These are phyloP conservation scores for Leptoteleia sp. DNA, from an alignment of 1,140 invertebrate species.

Conservation along the genomic window DNA sequence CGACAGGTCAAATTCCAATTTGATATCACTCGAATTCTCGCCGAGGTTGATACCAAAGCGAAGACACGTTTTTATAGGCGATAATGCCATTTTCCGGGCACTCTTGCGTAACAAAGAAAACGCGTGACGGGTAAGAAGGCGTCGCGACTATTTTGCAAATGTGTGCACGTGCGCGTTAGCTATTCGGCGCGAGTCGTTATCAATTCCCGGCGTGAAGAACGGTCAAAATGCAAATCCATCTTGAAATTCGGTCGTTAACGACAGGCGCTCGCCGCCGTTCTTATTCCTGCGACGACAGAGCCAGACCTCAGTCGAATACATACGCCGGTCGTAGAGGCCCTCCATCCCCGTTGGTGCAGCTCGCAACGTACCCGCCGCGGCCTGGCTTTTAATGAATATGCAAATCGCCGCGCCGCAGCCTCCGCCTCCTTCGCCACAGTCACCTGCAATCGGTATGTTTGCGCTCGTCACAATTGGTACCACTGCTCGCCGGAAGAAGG, in stretches of 20 bases:
- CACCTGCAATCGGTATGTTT: conserved; percentile 63
- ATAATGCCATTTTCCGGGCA: too few species aligned
- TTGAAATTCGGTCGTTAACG: conserved; percentile 79
- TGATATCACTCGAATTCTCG: too few species aligned
- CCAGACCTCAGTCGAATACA: conserved; percentile 60
- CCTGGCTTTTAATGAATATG: conserved; percentile 81
- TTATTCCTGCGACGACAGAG: conserved; percentile 63
- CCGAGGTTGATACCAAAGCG: too few species aligned
- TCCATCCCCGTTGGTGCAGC: conserved; percentile 30
- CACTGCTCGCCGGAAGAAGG: conserved; percentile 25
- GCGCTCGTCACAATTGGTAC: conserved; percentile 53
- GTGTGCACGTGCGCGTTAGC: conserved; percentile 46
- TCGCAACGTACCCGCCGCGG: conserved; percentile 60
- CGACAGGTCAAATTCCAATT: too few species aligned
- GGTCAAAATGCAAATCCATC: conserved; percentile 79
- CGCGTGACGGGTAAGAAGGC: conserved; percentile 47
- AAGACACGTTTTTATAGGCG: too few species aligned
- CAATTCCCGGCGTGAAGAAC: conserved; percentile 73
- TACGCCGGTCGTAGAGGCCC: conserved; percentile 18
- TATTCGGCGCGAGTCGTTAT: conserved; percentile 71
- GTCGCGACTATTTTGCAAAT: conserved; percentile 40
- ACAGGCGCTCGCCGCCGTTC: conserved; percentile 70
- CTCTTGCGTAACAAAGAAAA: too few species aligned
- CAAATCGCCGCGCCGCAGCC: conserved; percentile 70
- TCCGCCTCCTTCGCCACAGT: conserved; percentile 68